Evolutionary conservation across 2,113 vertebrate genomes (phyloP), one percentile per base, ranked within the genome.

Genomic region (Phaethornis superciliosus): DNA sequence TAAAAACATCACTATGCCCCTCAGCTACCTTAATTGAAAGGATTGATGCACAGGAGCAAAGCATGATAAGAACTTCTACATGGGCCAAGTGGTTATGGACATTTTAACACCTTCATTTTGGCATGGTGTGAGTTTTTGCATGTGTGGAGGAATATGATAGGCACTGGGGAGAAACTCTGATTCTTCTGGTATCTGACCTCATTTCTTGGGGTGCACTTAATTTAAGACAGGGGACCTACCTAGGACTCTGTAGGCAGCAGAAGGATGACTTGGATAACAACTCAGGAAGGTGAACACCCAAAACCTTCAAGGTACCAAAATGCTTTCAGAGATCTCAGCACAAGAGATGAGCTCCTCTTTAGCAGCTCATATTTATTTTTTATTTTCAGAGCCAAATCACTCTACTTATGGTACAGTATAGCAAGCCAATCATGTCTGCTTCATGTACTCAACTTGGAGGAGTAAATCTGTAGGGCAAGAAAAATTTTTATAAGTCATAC

Each of bases 1-100:
- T 97, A 97, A 98, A 98, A 98, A 97, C 98, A 98, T 97, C 98
- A 96, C 97, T 98, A 94, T 98, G 96, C 94, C 68, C 89, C 95
- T 70, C 89, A 93, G 87, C 46, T 92, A 64, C 90, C 81, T 90
- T 96, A 92, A 95, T 94, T 95, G 95, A 94, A 97, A 97, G 91
- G 95, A 94, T 96, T 96, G 91, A 89, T 89, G 91, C 81, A 74
- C n/a, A 58, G 86, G 86, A 81, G 42, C 78, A 87, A 64, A 71
- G 21, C 76, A 67, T 14, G 90, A 86, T 96, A 95, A 84, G 81
- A 91, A 96, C 93, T 89, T 83, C 92, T 92, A 42, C 42, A 33
- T 79, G 91, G 89, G 83, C 80, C 51, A 81, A 35, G 22, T 46
- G 44, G 78, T 94, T 86, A 79, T 76, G 88, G 91, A 63, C 77